phyloP scores from a whole-genome alignment of 92 coral and sea anemone species.

The Epizoanthus fatuus region DNA sequence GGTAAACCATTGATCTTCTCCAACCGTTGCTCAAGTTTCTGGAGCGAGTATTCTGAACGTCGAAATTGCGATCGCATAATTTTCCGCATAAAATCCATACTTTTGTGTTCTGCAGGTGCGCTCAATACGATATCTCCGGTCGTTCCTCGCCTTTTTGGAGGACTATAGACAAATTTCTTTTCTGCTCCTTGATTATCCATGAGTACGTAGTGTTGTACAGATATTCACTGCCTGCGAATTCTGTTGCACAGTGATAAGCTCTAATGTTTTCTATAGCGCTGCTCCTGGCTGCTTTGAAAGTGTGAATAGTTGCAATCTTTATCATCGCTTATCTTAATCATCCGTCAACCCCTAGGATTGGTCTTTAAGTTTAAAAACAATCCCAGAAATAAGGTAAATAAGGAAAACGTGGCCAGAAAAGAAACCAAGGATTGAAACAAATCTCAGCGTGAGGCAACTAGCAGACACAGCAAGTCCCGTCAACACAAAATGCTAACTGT shows the following conservation, averaged over 20 bases:
- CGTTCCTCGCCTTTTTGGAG: conserved; percentile 24
- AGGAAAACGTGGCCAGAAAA: not conserved
- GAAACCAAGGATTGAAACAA: not conserved
- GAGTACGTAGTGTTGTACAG: not conserved
- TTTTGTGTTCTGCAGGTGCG: not conserved
- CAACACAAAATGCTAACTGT: not conserved
- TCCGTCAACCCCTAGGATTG: not conserved
- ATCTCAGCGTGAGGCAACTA: not conserved
- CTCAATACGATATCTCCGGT: not conserved
- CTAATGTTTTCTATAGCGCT: not conserved
- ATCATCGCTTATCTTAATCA: not conserved
- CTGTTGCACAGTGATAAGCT: not conserved
- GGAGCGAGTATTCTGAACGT: conserved; percentile 42
- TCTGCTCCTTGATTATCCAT: conserved; percentile 9
- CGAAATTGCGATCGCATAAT: conserved; percentile 21
- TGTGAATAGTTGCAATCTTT: not conserved
- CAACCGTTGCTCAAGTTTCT: conserved; percentile 22
- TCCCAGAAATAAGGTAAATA: not conserved
- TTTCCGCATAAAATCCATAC: conserved; percentile 9
- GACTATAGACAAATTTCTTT: not conserved
- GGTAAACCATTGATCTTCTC: not conserved
- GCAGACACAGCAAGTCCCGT: not conserved
- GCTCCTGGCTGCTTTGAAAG: not conserved
- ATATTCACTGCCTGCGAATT: not conserved
- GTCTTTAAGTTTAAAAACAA: not conserved